Percentiles rank a stretch among this genome's conserved stretches.
These are phyloP conservation scores for Sandelia bainsii DNA, from an alignment of 2,797 vertebrate species.

Conservation along the genomic window DNA sequence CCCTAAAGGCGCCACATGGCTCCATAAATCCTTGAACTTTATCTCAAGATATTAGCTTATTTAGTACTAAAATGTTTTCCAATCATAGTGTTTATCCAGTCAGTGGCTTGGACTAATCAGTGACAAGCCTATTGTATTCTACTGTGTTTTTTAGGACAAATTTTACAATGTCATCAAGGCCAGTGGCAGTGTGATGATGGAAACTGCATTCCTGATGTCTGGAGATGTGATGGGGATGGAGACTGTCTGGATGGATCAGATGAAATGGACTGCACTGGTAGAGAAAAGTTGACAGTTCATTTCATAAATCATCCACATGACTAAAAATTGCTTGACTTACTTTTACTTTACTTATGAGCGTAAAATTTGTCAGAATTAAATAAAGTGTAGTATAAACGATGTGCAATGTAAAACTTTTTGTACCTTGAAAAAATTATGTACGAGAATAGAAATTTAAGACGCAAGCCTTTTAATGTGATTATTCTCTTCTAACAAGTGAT, in stretches of 20 bases:
- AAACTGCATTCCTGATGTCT: conserved; percentile 82
- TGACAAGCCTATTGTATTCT: neutral
- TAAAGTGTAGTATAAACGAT: too few relatives aligned
- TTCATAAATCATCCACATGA: too few relatives aligned
- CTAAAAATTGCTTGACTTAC: neutral
- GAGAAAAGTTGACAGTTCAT: neutral
- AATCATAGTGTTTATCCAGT: too few relatives aligned
- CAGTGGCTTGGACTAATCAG: too few relatives aligned
- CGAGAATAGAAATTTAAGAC: neutral
- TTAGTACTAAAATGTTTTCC: too few relatives aligned
- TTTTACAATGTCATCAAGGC: conserved; percentile 47
- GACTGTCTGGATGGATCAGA: conserved; percentile 94
- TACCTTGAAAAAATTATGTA: too few relatives aligned
- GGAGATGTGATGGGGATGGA: conserved; percentile 87
- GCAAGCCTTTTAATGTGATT: neutral
- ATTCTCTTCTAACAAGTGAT: too few relatives aligned
- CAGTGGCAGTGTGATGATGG: conserved; percentile 92
- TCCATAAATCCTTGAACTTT: neutral
- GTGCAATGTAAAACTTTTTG: too few relatives aligned
- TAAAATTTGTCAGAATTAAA: neutral
- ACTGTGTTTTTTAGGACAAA: conserved; percentile 26
- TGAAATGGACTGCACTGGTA: conserved; percentile 87
- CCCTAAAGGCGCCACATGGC: too few relatives aligned
- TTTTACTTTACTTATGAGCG: neutral
- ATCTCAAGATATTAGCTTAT: too few relatives aligned